A percentile compares a stretch with the other conserved stretches of the same genome.
Conservation (phyloP, 2,113 vertebrate genomes). For the Zapornia atra region DNA sequence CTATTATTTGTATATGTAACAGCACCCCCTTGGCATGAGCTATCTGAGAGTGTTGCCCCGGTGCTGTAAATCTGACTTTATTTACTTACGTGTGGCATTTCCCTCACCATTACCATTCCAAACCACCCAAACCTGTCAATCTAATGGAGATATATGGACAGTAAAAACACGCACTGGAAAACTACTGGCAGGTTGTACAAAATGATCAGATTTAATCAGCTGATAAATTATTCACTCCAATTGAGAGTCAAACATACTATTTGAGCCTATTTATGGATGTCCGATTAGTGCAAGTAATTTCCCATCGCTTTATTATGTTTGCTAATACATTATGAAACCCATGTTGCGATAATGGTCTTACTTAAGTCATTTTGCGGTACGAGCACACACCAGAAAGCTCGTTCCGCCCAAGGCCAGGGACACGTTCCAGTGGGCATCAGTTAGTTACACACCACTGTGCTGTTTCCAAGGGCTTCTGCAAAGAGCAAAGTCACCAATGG, state of each 20-base stretch:
- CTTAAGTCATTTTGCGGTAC: neutral
- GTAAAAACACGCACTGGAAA: conserved; percentile 21
- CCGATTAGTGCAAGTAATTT: conserved; percentile 50
- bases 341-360: neutral
- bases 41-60: neutral
- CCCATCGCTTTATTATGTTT: conserved; percentile 47
- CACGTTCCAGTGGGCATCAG: neutral
- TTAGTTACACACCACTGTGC: neutral
- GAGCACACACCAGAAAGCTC: neutral
- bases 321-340: conserved; percentile 41
- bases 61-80: conserved; percentile 11
- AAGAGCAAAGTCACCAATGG: neutral
- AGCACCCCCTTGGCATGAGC: neutral
- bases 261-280: conserved; percentile 44
- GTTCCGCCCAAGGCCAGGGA: neutral
- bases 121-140: conserved; percentile 1
- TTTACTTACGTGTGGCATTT: conserved; percentile 17
- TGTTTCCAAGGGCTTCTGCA: neutral
- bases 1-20: neutral
- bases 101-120: neutral
- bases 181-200: conserved; percentile 10
- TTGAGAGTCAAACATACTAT: conserved; percentile 22
- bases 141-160: conserved; percentile 47
- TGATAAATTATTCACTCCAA: conserved; percentile 65
- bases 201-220: conserved; percentile 59